phyloP scores from a whole-genome alignment of 2,113 vertebrate genomes.

The Piprites chloris region DNA sequence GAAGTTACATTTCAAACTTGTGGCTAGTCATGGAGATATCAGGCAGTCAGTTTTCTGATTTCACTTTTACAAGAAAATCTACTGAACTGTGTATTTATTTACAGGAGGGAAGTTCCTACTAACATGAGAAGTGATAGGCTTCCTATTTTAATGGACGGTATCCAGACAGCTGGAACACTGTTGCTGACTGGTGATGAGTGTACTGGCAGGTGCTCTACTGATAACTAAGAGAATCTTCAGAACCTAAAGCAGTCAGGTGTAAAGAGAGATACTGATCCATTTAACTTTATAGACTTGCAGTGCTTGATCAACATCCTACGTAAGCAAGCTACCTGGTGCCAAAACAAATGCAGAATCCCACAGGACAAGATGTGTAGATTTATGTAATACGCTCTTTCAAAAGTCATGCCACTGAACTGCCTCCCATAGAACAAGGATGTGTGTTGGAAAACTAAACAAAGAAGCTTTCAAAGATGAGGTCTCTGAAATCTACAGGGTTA shows the following conservation, averaged over 20 bases:
- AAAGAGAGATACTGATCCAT: not conserved
- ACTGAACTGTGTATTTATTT: not conserved
- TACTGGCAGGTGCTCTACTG: not conserved
- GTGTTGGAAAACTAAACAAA: not conserved
- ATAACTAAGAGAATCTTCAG: not conserved
- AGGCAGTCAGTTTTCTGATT: not conserved
- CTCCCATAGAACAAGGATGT: not conserved
- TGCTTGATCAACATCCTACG: not conserved
- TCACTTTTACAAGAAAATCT: not conserved
- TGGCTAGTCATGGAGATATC: not conserved
- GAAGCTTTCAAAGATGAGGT: not conserved
- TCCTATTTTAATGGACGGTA: not conserved
- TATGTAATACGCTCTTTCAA: not conserved
- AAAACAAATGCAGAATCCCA: not conserved
- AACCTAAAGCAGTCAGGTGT: not conserved
- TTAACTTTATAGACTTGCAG: not conserved
- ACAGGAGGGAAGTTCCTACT: not conserved
- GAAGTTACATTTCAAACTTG: not conserved
- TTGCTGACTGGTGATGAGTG: not conserved
- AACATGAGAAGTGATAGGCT: not conserved
- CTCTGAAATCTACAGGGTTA: not conserved
- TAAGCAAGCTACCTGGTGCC: not conserved
- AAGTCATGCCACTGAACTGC: not conserved
- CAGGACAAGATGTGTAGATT: not conserved
- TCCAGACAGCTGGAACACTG: not conserved